phyloP scores from a whole-genome alignment of 1,140 invertebrate species.

The Phocides pigmalion region DNA sequence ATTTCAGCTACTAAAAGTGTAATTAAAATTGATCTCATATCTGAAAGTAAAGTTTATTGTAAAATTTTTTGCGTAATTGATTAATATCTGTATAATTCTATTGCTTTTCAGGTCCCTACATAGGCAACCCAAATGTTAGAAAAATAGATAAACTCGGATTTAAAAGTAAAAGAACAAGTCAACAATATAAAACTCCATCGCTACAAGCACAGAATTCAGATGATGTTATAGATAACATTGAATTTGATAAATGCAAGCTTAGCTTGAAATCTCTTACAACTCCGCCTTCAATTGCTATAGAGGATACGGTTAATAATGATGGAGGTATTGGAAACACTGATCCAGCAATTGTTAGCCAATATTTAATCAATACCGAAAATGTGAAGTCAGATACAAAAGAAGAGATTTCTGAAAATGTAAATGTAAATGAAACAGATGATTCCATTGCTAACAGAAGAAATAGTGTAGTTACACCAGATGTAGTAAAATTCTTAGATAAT shows the following conservation, averaged over 20 bases:
- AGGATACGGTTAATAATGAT: slow-evolving; percentile 31
- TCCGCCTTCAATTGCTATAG: slow-evolving; percentile 11
- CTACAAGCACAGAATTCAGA: slow-evolving; percentile 57
- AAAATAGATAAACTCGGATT: slow-evolving; percentile 58
- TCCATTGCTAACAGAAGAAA: slow-evolving; percentile 30
- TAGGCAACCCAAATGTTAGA: slow-evolving; percentile 43
- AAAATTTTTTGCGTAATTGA: no score
- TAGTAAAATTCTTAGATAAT: slow-evolving; percentile 63
- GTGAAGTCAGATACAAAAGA: slow-evolving; percentile 20
- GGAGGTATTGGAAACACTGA: slow-evolving; percentile 35
- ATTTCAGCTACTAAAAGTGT: no score
- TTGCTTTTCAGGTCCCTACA: slow-evolving; percentile 40
- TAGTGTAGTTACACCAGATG: slow-evolving; percentile 55
- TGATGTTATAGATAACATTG: slow-evolving; percentile 56
- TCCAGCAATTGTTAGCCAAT: slow-evolving; percentile 34
- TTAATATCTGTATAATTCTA: background rate
- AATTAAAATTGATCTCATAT: no score
- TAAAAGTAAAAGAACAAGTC: slow-evolving; percentile 45
- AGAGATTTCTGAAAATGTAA: slow-evolving; percentile 33
- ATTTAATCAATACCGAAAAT: slow-evolving; percentile 32
- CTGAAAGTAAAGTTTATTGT: no score
- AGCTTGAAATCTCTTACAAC: slow-evolving; percentile 58
- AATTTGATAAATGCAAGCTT: slow-evolving; percentile 72
- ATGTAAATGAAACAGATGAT: slow-evolving; percentile 40
- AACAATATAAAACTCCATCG: slow-evolving; percentile 52